A percentile compares a stretch with the other conserved stretches of the same genome.
Conservation (phyloP, 1,140 invertebrate genomes). For the Harlomillsia oculata region DNA sequence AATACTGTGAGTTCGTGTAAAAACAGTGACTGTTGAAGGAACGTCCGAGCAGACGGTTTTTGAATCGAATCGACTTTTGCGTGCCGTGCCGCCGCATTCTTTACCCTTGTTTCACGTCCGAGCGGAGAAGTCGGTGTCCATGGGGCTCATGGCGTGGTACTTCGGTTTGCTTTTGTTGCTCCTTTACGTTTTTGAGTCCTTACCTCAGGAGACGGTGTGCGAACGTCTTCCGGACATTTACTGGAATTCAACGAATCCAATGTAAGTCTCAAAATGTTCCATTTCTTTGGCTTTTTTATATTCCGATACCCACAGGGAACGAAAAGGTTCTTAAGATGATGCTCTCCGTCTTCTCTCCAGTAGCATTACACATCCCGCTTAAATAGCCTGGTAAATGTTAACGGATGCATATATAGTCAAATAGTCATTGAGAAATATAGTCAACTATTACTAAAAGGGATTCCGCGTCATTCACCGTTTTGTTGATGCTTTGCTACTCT, state of each 20-base stretch:
- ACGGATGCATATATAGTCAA: too few species aligned
- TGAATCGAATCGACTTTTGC: neutral
- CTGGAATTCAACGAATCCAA: slow-evolving; percentile 53
- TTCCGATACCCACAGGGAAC: too few species aligned
- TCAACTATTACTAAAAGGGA: too few species aligned
- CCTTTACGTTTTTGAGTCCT: slow-evolving; percentile 47
- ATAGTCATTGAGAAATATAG: too few species aligned
- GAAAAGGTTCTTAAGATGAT: too few species aligned
- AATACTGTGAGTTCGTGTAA: too few species aligned
- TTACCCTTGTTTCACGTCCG: neutral
- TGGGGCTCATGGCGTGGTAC: slow-evolving; percentile 41
- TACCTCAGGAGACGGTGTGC: slow-evolving; percentile 46
- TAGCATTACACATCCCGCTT: too few species aligned
- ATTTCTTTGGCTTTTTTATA: neutral
- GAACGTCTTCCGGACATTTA: slow-evolving; percentile 49
- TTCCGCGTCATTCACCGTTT: too few species aligned
- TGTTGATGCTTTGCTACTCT: too few species aligned
- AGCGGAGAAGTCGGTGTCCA: slow-evolving; percentile 26
- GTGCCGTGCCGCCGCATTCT: neutral
- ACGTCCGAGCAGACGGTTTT: neutral
- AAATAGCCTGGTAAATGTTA: too few species aligned
- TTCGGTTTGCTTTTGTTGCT: slow-evolving; percentile 47
- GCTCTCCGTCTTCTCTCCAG: too few species aligned
- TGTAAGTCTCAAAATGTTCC: slow-evolving; percentile 39
- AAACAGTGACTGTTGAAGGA: neutral